These are phyloP conservation scores for Istiophorus platypterus DNA, from an alignment of 2,113 vertebrate genomes.

Conservation along the genomic window DNA sequence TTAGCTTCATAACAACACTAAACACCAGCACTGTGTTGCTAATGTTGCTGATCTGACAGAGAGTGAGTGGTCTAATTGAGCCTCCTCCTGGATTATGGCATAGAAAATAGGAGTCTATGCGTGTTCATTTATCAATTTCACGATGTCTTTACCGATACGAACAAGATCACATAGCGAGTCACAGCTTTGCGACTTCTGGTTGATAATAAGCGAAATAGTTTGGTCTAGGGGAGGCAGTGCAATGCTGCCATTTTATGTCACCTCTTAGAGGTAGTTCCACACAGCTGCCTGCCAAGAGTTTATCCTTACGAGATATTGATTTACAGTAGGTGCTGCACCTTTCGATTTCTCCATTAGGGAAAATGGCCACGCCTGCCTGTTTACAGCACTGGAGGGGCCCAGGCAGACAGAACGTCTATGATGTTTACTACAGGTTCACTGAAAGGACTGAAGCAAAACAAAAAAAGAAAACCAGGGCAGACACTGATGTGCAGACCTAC, in stretches of 20 bases:
- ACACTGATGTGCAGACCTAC: not conserved
- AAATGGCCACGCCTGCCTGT: conserved; percentile 77
- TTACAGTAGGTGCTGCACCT: conserved; percentile 76
- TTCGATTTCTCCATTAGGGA: conserved; percentile 82
- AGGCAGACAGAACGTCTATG: conserved; percentile 53
- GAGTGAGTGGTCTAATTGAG: conserved; percentile 90
- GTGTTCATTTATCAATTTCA: conserved; percentile 27
- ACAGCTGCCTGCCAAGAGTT: conserved; percentile 62
- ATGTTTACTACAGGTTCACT: conserved; percentile 48
- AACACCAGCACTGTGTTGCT: conserved; percentile 93
- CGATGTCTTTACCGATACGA: conserved; percentile 55
- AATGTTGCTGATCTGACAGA: conserved; percentile 92
- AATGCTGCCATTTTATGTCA: conserved; percentile 25
- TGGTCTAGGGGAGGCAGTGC: not conserved
- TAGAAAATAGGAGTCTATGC: conserved; percentile 39
- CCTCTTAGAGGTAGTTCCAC: conserved; percentile 40
- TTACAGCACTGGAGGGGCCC: conserved; percentile 63
- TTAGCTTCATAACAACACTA: conserved; percentile 95
- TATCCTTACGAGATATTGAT: conserved; percentile 75
- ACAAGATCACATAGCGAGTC: conserved; percentile 40
- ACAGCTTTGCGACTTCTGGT: conserved; percentile 19
- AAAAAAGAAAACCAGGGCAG: conserved; percentile 3
- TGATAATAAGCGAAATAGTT: conserved; percentile 24
- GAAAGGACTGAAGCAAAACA: conserved; percentile 29
- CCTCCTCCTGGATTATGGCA: conserved; percentile 77